These are phyloP conservation scores for Pseudachorutes palmiensis DNA, from an alignment of 1,140 invertebrate genomes.

Conservation along the genomic window DNA sequence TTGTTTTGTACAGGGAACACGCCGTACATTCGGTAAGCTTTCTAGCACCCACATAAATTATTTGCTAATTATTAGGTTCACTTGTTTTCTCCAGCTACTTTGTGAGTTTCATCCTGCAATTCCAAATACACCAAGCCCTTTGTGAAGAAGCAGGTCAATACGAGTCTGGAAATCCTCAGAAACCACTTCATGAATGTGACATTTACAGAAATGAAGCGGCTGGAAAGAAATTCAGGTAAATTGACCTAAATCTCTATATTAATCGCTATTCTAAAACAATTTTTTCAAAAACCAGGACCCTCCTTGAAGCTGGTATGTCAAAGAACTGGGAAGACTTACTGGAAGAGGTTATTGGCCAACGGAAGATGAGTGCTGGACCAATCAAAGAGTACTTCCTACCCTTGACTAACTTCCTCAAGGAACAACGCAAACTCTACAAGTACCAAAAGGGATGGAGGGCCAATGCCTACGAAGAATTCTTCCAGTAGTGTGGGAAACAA, in stretches of 20 bases:
- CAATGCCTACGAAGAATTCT: slow-evolving; percentile 29
- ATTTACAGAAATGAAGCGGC: slow-evolving; percentile 72
- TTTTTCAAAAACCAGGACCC: slow-evolving; percentile 55
- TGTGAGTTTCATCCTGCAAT: slow-evolving; percentile 81
- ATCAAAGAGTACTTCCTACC: slow-evolving; percentile 89
- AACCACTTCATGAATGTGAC: slow-evolving; percentile 78
- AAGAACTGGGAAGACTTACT: slow-evolving; percentile 76
- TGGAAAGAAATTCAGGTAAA: slow-evolving; percentile 48
- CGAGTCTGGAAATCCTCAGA: slow-evolving; percentile 47
- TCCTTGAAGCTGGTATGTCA: slow-evolving; percentile 78
- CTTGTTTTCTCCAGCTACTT: too few relatives aligned
- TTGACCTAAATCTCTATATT: slow-evolving; percentile 1
- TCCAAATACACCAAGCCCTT: slow-evolving; percentile 79
- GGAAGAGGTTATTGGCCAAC: slow-evolving; percentile 60
- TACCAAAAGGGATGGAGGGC: slow-evolving; percentile 31
- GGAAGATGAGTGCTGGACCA: slow-evolving; percentile 65
- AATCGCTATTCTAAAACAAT: neutral
- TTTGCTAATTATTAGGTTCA: too few relatives aligned
- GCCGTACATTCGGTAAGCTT: slow-evolving; percentile 58
- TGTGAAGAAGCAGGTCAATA: slow-evolving; percentile 73
- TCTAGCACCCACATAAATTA: too few relatives aligned
- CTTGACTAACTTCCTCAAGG: slow-evolving; percentile 20
- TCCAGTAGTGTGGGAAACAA: too few relatives aligned
- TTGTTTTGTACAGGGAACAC: slow-evolving; percentile 25
- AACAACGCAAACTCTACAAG: slow-evolving; percentile 1